phyloP scores from a whole-genome alignment of 2,797 vertebrate species.

The Eulemur albifrons region DNA sequence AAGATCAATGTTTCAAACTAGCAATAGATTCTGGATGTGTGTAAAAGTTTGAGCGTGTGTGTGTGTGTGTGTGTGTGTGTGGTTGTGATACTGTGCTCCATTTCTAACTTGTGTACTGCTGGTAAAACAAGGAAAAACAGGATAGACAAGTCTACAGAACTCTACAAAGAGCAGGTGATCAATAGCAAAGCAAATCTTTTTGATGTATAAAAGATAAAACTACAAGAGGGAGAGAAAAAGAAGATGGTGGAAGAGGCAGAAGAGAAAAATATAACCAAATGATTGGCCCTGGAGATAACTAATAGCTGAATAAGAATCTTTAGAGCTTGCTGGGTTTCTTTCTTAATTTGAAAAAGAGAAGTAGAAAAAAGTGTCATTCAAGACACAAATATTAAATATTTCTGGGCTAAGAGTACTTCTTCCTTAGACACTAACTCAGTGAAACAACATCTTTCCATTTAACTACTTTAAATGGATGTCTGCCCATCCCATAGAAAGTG shows the following conservation, averaged over 20 bases:
- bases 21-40: conserved; percentile 40
- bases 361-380: background rate
- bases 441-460: background rate
- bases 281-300: background rate
- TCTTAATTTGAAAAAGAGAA: background rate
- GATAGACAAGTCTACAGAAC: background rate
- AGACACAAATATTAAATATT: background rate
- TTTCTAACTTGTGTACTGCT: conserved; percentile 6
- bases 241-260: background rate
- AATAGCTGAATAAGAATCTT: background rate
- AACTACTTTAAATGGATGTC: background rate
- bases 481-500: background rate
- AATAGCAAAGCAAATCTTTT: conserved; percentile 17
- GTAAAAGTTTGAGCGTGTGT: background rate
- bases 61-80: background rate
- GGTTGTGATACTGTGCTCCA: background rate
- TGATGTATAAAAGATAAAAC: conserved; percentile 35
- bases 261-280: background rate
- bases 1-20: conserved; percentile 67
- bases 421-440: background rate
- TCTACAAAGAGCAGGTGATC: background rate
- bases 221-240: background rate
- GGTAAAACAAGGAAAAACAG: background rate
- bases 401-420: background rate
- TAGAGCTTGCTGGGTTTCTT: background rate